Base-by-base conservation (phyloP, 2,797 vertebrate species). In the Danio albolineatus region DNA sequence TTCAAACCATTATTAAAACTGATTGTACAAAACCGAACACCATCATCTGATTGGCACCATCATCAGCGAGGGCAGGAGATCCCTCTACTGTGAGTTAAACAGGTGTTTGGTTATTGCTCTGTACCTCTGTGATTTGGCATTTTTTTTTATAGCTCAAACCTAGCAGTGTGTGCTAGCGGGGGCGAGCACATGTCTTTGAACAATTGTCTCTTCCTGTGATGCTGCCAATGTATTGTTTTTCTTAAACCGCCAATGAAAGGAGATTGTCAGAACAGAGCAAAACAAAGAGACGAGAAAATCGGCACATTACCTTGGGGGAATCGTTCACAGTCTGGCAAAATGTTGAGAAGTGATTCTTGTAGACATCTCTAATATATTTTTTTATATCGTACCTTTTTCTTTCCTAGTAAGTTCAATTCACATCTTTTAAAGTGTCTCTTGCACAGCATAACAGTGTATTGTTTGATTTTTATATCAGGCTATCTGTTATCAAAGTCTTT, bases 51-150 rank as follows among this genome's bases (percentile, higher is more conserved):
- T n/a, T n/a, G n/a, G n/a, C n/a, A 28, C 3, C 28, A 28, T 28
- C 28, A 3, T 53, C 53, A 48, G 21, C 13, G 12, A 49, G 76
- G 16, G 10, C 43, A 49, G 65, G 28, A 41, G 14, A 65, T 61
- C 76, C 39, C 53, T 16, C 13, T 62, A 28, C 46, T 72, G 72
- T 56, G 16, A 64, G 83, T 54, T 51, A 78, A 71, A 76, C 73
- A 49, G 73, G 41, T 65, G 64, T 76, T 21, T 41, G 59, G 56
- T 82, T 82, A 78, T 75, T 78, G 80, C 81, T 61, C 38, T 83
- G 81, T 73, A 71, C 51, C 78, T 81, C n/a, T 78, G 81, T 74
- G 73, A 46, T 60, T 73, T 74, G 73, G 17, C 12, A 4, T 57
- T 75, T 49, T 43, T 39, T 28, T 82, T 28, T 28, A 80, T 78